Percentiles rank a stretch among this genome's conserved stretches.
phyloP scores from a whole-genome alignment of 1,140 invertebrate species.

The Linepithema humile region DNA sequence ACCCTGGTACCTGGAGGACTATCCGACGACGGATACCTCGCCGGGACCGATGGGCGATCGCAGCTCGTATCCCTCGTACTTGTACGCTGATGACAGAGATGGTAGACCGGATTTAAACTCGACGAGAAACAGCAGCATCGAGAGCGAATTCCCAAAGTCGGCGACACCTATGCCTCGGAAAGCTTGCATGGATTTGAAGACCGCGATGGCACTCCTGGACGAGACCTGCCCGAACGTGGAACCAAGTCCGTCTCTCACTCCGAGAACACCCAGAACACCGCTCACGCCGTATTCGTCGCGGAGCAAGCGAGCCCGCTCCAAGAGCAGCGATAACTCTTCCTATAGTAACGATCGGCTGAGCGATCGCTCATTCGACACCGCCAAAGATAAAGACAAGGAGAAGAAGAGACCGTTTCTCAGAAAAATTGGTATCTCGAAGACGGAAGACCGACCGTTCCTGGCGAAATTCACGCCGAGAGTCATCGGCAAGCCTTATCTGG shows the following conservation, averaged over 20 bases:
- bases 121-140: slow-evolving; percentile 79
- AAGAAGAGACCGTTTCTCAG: slow-evolving; percentile 79
- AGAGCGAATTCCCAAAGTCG: slow-evolving; percentile 70
- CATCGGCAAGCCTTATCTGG: slow-evolving; percentile 81
- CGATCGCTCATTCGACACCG: slow-evolving; percentile 74
- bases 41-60: slow-evolving; percentile 65
- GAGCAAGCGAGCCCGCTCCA: slow-evolving; percentile 79
- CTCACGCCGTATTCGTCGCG: slow-evolving; percentile 75
- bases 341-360: slow-evolving; percentile 80
- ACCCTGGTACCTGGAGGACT: slow-evolving; percentile 76
- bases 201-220: slow-evolving; percentile 81
- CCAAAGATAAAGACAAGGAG: slow-evolving; percentile 72
- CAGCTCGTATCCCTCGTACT: slow-evolving; percentile 78
- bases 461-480: slow-evolving; percentile 78
- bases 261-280: slow-evolving; percentile 79
- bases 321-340: slow-evolving; percentile 82
- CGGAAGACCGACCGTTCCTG: slow-evolving; percentile 80
- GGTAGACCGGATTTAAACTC: slow-evolving; percentile 70
- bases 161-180: slow-evolving; percentile 68
- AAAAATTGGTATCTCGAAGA: slow-evolving; percentile 82
- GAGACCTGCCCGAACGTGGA: slow-evolving; percentile 82
- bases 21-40: slow-evolving; percentile 55
- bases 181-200: slow-evolving; percentile 81
- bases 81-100: slow-evolving; percentile 51
- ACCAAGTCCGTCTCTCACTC: slow-evolving; percentile 78